Evolutionary conservation across 2,888 invertebrate genomes (phyloP), one percentile per base, ranked within the genome.

Genomic region (Cybosia mesomella): DNA sequence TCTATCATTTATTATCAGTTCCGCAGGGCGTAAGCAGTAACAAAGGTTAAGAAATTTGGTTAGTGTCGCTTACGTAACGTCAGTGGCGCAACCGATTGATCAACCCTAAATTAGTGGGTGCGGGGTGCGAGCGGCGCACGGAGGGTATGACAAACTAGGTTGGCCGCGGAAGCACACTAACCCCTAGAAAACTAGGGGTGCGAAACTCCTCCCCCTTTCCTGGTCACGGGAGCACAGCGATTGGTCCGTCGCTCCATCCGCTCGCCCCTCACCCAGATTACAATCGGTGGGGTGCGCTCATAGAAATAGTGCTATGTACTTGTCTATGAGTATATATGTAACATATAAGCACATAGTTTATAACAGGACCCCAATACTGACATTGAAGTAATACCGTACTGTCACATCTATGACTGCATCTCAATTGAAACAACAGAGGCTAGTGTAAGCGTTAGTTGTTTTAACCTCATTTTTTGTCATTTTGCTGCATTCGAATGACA

Each of bases 121-220:
- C 87, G 89, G 89, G 90, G 91, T 85, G 84, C 77, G 83, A 70
- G 85, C 82, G 89, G 83, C 80, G 90, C 85, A 92, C 92, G 91
- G 91, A 83, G 85, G 90, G 87, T 82, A 89, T 90, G 86, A 89
- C 91, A 93, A 95, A 94, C 95, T 95, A 95, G 95, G 95, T 95
- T 95, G 95, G 94, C 91, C 92, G 90, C 94, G 95, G 92, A 95
- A 95, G 94, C 95, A 95, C 92, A 95, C 94, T 95, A 95, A 95
- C 95, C 95, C 95, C 95, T 95, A 94, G 95, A 95, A 95, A 95
- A 94, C 95, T 94, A 94, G 95, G 95, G 95, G 95, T 94, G 94
- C 93, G 93, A 95, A 94, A 94, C 95, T 94, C 95, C 95, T 89
- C 95, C 95, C 94, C 86, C 94, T 94, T 95, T 95, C 94, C 94